These are phyloP conservation scores for Melitaea cinxia DNA, from an alignment of 1,140 invertebrate species.

Conservation along the genomic window DNA sequence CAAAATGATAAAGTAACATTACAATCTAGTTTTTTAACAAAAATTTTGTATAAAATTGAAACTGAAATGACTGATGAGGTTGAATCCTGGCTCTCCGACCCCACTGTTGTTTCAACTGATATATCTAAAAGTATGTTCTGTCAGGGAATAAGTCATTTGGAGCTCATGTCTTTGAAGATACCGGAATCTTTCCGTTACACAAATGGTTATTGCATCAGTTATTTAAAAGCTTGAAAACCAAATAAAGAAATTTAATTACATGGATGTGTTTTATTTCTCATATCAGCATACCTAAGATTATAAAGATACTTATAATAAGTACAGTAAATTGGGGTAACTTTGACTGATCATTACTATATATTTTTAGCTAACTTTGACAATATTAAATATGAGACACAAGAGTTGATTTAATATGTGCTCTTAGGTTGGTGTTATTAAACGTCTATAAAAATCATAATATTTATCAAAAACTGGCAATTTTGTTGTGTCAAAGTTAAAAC, in stretches of 20 bases:
- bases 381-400: no score
- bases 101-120: conserved; percentile 68
- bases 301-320: no score
- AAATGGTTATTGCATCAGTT: conserved; percentile 82
- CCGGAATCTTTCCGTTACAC: conserved; percentile 77
- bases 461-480: no score
- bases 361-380: no score
- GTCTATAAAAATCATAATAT: no score
- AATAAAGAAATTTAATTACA: conserved; percentile 47
- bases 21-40: conserved; percentile 66
- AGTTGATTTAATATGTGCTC: no score
- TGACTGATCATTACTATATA: no score
- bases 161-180: conserved; percentile 80
- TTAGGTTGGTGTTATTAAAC: no score
- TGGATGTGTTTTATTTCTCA: conserved; percentile 14
- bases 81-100: conserved; percentile 77
- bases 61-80: conserved; percentile 64
- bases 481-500: no score
- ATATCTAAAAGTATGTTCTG: conserved; percentile 82
- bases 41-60: conserved; percentile 80
- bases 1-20: conserved; percentile 59
- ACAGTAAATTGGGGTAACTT: no score
- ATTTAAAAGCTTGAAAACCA: conserved; percentile 71
- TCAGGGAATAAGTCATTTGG: conserved; percentile 76
- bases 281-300: not conserved